Base-by-base conservation (phyloP, 2,797 vertebrate species). In the Epinephelus awoara region DNA sequence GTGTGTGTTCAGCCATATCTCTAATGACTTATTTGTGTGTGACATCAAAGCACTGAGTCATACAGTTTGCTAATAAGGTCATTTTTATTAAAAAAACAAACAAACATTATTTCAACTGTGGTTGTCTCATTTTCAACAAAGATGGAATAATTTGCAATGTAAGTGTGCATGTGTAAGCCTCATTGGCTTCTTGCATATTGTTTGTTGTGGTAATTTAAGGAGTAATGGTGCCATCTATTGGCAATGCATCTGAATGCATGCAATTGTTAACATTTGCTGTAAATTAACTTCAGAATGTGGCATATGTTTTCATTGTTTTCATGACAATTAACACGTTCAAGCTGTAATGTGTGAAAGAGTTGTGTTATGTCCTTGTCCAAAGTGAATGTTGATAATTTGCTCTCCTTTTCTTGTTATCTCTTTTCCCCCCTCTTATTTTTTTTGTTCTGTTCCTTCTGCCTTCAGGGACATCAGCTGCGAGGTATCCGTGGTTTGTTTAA, bases 401-500 rank as follows among this genome's bases (percentile, higher is more conserved):
- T 63, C 29, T 47, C 8, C 2, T 64, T 49, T 52, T 64, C 8
- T 11, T 58, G 11, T 47, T 42, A 34, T 54, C 1, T 11, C 59
- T 57, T 52, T 19, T 17, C 17, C 27, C 10, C 17, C 42, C 52
- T 10, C 67, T 34, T 40, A 65, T 72, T 70, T 27, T 40, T 55
- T 71, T 19, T 74, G 3, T 71, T 64, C 23, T 70, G 0, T 72
- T 73, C 8, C 12, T 42, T 17, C 27, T 54, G n/a, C 61, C n/a
- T 18, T 67, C 70, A 99, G 98, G 95, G 95, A 83, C 95, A 96
- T 84, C 98, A 99, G 85, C 95, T 99, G 65, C 95, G 98, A 72
- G 98, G 98, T 29, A 96, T 99, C 67, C 95, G 97, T 50, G 97
- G 98, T 76, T 91, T 99, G 73, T 99, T 99, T 85, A 96, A 95